Percentiles rank a stretch among this genome's conserved stretches.
phyloP scores from a whole-genome alignment of 2,797 vertebrate genomes.

The Gymnoscopelus microlampas region DNA sequence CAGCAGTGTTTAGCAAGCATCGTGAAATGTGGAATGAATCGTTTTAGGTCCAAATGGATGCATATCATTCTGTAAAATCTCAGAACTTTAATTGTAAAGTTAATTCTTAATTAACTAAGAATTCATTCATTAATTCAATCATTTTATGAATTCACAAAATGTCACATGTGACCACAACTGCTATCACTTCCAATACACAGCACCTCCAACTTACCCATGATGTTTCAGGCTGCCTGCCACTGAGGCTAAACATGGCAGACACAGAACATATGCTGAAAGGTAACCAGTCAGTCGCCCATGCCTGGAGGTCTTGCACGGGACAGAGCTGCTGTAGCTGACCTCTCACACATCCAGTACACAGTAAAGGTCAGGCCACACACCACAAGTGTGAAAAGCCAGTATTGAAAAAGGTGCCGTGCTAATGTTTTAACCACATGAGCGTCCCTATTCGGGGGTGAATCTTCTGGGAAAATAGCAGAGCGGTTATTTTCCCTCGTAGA shows the following conservation, averaged over 20 bases:
- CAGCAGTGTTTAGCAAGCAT: no score
- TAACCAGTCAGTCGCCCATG: slow-evolving; percentile 15
- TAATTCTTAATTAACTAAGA: no score
- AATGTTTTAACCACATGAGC: slow-evolving; percentile 36
- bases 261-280: slow-evolving; percentile 18
- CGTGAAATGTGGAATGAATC: no score
- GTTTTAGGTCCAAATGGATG: no score
- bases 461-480: no score
- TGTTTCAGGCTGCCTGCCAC: slow-evolving; percentile 5
- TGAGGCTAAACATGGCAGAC: slow-evolving; percentile 1
- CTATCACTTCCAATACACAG: no score
- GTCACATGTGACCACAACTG: no score
- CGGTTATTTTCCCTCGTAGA: no score
- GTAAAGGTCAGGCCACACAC: slow-evolving; percentile 75
- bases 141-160: slow-evolving; percentile 15
- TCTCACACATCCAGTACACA: slow-evolving; percentile 32
- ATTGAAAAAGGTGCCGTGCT: slow-evolving; percentile 54
- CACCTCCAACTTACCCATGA: background rate
- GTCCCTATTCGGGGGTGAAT: no score
- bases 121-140: background rate
- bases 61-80: no score
- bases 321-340: slow-evolving; percentile 35
- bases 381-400: slow-evolving; percentile 62
- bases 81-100: no score
- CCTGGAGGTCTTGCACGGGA: slow-evolving; percentile 56